Percentiles rank a stretch among this genome's conserved stretches.
phyloP scores from a whole-genome alignment of 1,140 invertebrate genomes.

The Leucophenga varia region DNA sequence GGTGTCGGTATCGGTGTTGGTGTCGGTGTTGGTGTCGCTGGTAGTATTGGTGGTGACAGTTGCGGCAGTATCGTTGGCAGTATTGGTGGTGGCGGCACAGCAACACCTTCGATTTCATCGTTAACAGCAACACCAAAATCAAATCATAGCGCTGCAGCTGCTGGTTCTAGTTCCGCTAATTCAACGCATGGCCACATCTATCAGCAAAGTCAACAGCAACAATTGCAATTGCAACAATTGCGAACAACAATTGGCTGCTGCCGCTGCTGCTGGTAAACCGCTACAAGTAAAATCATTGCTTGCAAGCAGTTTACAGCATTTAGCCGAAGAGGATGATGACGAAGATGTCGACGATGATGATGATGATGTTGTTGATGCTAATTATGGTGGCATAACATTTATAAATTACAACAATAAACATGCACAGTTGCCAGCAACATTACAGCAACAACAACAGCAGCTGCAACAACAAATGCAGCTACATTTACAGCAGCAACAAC shows the following conservation, averaged over 20 bases:
- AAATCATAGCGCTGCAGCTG: constrained; percentile 1
- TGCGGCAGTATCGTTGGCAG: background rate
- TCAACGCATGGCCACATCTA: constrained; percentile 38
- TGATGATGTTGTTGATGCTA: constrained; percentile 42
- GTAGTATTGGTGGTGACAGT: constrained; percentile 2
- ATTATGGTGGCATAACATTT: constrained; percentile 50
- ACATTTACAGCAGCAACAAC: constrained; percentile 31
- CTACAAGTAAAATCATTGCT: constrained; percentile 42
- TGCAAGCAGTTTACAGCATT: constrained; percentile 44
- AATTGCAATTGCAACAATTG: constrained; percentile 42
- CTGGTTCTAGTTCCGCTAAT: constrained; percentile 13
- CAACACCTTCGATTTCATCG: constrained; percentile 2
- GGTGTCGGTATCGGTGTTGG: background rate
- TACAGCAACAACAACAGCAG: constrained; percentile 32
- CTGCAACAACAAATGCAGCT: constrained; percentile 32
- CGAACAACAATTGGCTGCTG: constrained; percentile 38
- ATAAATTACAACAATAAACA: constrained; percentile 54
- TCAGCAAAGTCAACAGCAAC: constrained; percentile 43
- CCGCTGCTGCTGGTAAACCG: constrained; percentile 37
- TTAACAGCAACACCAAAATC: constrained; percentile 8
- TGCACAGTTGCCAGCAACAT: constrained; percentile 44
- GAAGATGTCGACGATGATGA: constrained; percentile 47
- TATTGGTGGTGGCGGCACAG: background rate
- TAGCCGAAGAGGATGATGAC: constrained; percentile 51
- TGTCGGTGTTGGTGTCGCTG: background rate